phyloP scores from a whole-genome alignment of 2,113 vertebrate genomes.

The Pollimyrus isidori region DNA sequence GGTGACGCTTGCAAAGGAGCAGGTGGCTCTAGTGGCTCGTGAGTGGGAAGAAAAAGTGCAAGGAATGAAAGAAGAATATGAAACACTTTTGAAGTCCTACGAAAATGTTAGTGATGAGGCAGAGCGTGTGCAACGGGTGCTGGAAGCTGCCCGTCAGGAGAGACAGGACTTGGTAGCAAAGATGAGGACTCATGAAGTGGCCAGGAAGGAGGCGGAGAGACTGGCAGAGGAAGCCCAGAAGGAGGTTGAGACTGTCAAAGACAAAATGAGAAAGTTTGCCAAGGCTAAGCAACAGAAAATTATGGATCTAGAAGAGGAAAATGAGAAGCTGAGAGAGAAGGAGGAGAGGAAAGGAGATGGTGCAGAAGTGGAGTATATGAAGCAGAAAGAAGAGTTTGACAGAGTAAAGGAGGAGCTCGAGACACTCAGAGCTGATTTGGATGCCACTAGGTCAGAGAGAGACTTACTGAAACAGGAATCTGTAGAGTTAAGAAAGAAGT shows the following conservation, averaged over 20 bases:
- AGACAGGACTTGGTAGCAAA: slow-evolving; percentile 73
- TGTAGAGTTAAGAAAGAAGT: slow-evolving; percentile 48
- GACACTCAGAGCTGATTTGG: slow-evolving; percentile 44
- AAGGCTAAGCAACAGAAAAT: slow-evolving; percentile 96
- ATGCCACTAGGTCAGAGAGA: slow-evolving; percentile 38
- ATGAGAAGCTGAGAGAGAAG: slow-evolving; percentile 68
- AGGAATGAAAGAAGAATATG: slow-evolving; percentile 84
- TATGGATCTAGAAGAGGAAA: slow-evolving; percentile 87
- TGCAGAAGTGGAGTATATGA: slow-evolving; percentile 32
- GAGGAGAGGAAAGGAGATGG: slow-evolving; percentile 38
- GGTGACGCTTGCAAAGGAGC: slow-evolving; percentile 56
- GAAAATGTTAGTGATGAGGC: slow-evolving; percentile 88
- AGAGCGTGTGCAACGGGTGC: slow-evolving; percentile 73
- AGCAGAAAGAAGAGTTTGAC: slow-evolving; percentile 45
- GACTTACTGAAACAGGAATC: slow-evolving; percentile 45
- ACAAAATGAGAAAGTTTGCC: slow-evolving; percentile 95
- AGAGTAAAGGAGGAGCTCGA: slow-evolving; percentile 40
- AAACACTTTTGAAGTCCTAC: slow-evolving; percentile 85
- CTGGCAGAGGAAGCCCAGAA: slow-evolving; percentile 69
- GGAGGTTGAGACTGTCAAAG: slow-evolving; percentile 78
- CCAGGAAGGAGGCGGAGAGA: slow-evolving; percentile 65
- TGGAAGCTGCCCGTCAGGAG: slow-evolving; percentile 79
- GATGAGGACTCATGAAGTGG: slow-evolving; percentile 60
- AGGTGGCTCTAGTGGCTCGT: slow-evolving; percentile 50
- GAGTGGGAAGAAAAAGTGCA: slow-evolving; percentile 74